Evolutionary conservation across 2,113 vertebrate species (phyloP).

Genomic region (Petroica traversi): DNA sequence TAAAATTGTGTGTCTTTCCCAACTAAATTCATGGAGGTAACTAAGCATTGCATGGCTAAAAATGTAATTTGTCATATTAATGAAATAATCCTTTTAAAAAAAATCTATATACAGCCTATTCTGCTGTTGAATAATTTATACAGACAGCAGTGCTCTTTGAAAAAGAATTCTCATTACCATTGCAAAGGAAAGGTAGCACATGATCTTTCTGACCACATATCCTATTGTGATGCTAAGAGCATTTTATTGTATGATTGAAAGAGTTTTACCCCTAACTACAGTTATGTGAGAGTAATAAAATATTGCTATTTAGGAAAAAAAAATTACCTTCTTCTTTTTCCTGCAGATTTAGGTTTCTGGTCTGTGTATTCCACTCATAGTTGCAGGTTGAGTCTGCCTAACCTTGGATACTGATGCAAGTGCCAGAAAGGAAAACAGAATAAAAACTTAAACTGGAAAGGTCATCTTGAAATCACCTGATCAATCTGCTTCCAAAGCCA

Average conservation of each 20-base stretch:
- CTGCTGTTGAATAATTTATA: conserved; percentile 28
- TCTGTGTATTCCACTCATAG: background rate
- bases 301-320: background rate
- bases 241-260: background rate
- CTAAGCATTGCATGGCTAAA: background rate
- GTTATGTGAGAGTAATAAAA: background rate
- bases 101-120: background rate
- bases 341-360: background rate
- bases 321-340: background rate
- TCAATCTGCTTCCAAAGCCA: background rate
- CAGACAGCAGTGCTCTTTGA: background rate
- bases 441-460: background rate
- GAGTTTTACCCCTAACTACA: background rate
- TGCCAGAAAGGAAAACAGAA: background rate
- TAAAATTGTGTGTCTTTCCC: background rate
- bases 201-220: background rate
- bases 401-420: background rate
- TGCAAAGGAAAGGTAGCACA: background rate
- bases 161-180: background rate
- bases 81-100: conserved; percentile 38
- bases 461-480: background rate
- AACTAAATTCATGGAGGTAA: background rate
- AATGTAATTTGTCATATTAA: conserved; percentile 40
- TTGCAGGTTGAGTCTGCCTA: background rate
- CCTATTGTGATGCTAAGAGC: background rate